A percentile compares a stretch with the other conserved stretches of the same genome.
Evolutionary conservation across 2,113 vertebrate genomes (phyloP).

Genomic region (Heterocephalus glaber): DNA sequence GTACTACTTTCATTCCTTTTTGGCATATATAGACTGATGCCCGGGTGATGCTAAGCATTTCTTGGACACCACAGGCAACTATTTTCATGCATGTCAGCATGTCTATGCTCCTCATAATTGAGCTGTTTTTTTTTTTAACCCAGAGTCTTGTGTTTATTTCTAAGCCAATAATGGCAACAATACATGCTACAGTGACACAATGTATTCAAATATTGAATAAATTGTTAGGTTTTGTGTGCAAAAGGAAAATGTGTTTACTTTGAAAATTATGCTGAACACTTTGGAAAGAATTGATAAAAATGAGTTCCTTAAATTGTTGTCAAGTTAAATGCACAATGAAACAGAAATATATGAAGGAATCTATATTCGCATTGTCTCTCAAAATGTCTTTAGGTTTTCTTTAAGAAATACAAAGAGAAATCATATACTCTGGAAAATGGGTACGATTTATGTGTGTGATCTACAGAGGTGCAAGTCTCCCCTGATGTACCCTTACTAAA

Average conservation of each 20-base stretch:
- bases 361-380: not conserved
- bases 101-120: not conserved
- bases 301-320: not conserved
- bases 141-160: conserved; percentile 23
- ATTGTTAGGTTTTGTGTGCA: not conserved
- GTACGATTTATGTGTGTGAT: not conserved
- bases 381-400: conserved; percentile 10
- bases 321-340: not conserved
- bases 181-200: not conserved
- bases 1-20: not conserved
- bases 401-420: conserved; percentile 54
- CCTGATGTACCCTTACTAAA: not conserved
- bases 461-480: not conserved
- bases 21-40: not conserved
- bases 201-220: conserved; percentile 31
- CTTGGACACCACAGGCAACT: not conserved
- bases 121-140: conserved; percentile 1
- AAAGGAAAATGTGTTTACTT: conserved; percentile 29
- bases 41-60: not conserved
- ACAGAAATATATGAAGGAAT: not conserved
- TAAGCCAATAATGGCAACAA: not conserved
- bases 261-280: conserved; percentile 34
- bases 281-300: conserved; percentile 48
- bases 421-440: not conserved
- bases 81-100: not conserved